Percentiles rank a stretch among this genome's conserved stretches.
Evolutionary conservation across 1,140 invertebrate genomes (phyloP).

Genomic region (Heliconius melpomene): DNA sequence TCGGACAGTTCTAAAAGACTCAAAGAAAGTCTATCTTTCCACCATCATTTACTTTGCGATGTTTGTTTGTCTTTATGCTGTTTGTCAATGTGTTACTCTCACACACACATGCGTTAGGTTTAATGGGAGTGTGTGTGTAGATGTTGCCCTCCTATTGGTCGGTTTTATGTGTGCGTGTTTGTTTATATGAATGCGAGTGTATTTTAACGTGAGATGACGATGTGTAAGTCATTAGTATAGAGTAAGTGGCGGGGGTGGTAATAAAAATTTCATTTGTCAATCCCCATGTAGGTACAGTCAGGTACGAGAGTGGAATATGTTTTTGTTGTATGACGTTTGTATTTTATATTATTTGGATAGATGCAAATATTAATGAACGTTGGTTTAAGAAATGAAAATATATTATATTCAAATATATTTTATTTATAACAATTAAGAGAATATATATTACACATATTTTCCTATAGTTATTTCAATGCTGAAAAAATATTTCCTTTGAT

Average conservation of each 20-base stretch:
- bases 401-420: too few species aligned
- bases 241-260: constrained; percentile 47
- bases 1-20: constrained; percentile 64
- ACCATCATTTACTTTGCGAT: constrained; percentile 15
- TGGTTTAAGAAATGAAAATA: too few species aligned
- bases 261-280: constrained; percentile 71
- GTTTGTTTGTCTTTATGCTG: constrained; percentile 22
- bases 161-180: constrained; percentile 25
- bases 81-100: constrained; percentile 21
- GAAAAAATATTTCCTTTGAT: too few species aligned
- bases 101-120: neutral
- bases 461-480: too few species aligned
- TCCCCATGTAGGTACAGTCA: constrained; percentile 49
- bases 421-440: too few species aligned
- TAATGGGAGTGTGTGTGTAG: constrained; percentile 25
- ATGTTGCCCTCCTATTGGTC: constrained; percentile 32
- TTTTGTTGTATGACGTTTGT: neutral
- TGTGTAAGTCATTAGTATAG: constrained; percentile 53
- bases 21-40: constrained; percentile 72
- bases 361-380: neutral
- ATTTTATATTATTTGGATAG: neutral
- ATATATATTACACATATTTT: too few species aligned
- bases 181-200: constrained; percentile 39
- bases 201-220: constrained; percentile 40
- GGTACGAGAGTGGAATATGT: constrained; percentile 15